Percentiles rank a stretch among this genome's conserved stretches.
Conservation (phyloP, 2,797 vertebrate species). For the Xerus rutilus region DNA sequence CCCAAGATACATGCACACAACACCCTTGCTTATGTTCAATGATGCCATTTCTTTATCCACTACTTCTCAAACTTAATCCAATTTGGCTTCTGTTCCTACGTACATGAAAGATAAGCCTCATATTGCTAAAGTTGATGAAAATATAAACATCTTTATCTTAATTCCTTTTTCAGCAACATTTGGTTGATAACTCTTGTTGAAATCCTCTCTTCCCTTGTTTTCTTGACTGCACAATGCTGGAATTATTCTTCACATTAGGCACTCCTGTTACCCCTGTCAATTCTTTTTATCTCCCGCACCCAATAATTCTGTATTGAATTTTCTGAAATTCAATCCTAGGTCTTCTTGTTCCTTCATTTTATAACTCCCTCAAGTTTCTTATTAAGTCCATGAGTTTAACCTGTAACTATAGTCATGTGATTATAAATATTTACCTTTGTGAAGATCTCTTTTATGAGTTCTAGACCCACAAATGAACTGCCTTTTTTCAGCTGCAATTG, state of each 20-base stretch:
- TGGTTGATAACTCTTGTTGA: neutral
- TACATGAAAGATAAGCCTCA: neutral
- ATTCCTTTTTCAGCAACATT: neutral
- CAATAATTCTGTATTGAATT: neutral
- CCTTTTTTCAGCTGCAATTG: neutral
- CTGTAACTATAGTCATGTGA: neutral
- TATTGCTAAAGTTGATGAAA: neutral
- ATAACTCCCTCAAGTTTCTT: neutral
- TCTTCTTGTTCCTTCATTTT: neutral
- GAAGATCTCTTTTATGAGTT: neutral
- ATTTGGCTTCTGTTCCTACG: neutral
- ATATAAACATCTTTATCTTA: neutral
- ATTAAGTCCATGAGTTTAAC: neutral
- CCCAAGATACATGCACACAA: neutral
- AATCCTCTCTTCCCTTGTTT: neutral
- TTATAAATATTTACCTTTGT: neutral
- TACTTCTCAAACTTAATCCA: neutral
- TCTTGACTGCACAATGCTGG: neutral
- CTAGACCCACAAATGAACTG: neutral
- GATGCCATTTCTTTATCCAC: neutral
- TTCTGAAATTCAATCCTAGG: neutral
- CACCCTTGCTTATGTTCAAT: neutral
- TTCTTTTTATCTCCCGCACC: neutral
- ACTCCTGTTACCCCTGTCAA: neutral
- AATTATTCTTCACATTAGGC: neutral